phyloP scores from a whole-genome alignment of 1,140 invertebrate species.

The Batillaria attramentaria region DNA sequence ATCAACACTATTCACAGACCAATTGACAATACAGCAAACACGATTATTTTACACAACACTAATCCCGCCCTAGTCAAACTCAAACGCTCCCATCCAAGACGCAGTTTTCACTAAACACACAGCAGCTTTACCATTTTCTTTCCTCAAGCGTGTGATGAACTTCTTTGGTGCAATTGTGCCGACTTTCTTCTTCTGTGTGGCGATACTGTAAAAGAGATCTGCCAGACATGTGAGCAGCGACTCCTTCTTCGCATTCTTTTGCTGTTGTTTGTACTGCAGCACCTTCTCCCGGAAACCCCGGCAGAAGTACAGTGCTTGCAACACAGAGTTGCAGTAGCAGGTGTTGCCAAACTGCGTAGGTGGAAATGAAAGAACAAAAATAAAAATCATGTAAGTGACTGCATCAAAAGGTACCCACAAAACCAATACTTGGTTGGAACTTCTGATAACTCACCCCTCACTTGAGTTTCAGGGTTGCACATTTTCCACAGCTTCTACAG shows the following conservation, averaged over 20 bases:
- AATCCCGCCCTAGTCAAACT: too few species aligned
- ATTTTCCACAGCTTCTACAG: too few species aligned
- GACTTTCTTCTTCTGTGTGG: conserved; percentile 99
- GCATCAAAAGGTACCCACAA: background rate
- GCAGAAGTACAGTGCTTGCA: conserved; percentile 99
- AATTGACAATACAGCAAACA: too few species aligned
- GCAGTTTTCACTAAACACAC: too few species aligned
- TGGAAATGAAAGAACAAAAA: conserved; percentile 17
- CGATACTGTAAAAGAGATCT: conserved; percentile 98
- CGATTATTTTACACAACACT: too few species aligned
- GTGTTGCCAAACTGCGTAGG: conserved; percentile 96
- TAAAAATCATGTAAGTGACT: too few species aligned
- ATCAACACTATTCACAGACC: too few species aligned
- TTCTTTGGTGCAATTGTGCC: conserved; percentile 99
- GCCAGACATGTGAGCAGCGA: conserved; percentile 97
- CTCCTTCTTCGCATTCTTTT: conserved; percentile 98
- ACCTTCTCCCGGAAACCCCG: conserved; percentile 99
- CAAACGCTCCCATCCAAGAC: too few species aligned
- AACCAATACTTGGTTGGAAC: background rate
- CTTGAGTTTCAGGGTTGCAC: too few species aligned
- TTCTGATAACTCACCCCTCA: too few species aligned
- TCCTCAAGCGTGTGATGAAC: conserved; percentile 97
- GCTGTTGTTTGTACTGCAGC: conserved; percentile 94
- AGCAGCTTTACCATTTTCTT: conserved; percentile 92
- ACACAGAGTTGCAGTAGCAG: conserved; percentile 99